phyloP scores from a whole-genome alignment of 2,797 vertebrate species.

The Chrysolophus pictus region DNA sequence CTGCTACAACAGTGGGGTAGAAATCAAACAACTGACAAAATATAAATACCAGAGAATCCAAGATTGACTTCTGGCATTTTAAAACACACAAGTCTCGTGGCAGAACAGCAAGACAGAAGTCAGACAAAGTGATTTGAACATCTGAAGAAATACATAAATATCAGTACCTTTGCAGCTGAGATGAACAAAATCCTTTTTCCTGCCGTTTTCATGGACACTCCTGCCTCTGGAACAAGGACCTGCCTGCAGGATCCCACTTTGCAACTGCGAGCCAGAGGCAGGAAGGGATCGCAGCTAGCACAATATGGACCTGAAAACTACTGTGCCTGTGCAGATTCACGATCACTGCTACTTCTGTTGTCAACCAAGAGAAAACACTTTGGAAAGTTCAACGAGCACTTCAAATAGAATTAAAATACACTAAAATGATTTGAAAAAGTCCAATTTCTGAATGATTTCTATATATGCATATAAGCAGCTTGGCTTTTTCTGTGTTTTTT shows the following conservation, averaged over 20 bases:
- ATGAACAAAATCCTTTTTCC: neutral
- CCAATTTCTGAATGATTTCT: neutral
- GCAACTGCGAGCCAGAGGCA: neutral
- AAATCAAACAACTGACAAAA: conserved; percentile 25
- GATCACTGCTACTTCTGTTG: neutral
- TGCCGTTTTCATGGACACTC: neutral
- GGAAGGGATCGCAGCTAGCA: neutral
- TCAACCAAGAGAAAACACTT: neutral
- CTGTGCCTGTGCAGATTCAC: neutral
- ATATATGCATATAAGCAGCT: conserved; percentile 40
- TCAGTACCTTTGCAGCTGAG: neutral
- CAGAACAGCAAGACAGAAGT: conserved; percentile 20
- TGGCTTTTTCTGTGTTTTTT: conserved; percentile 29
- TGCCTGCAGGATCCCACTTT: conserved; percentile 52
- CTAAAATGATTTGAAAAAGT: neutral
- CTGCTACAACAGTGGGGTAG: conserved; percentile 25
- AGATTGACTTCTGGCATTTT: neutral
- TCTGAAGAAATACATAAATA: conserved; percentile 40
- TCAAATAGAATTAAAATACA: neutral
- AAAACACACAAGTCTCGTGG: neutral
- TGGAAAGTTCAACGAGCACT: neutral
- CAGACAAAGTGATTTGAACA: neutral
- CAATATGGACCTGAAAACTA: neutral
- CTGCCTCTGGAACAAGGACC: conserved; percentile 30
- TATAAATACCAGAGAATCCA: conserved; percentile 1